Evolutionary conservation across 2,888 invertebrate genomes (phyloP).

Genomic region (Agrotis clavis): DNA sequence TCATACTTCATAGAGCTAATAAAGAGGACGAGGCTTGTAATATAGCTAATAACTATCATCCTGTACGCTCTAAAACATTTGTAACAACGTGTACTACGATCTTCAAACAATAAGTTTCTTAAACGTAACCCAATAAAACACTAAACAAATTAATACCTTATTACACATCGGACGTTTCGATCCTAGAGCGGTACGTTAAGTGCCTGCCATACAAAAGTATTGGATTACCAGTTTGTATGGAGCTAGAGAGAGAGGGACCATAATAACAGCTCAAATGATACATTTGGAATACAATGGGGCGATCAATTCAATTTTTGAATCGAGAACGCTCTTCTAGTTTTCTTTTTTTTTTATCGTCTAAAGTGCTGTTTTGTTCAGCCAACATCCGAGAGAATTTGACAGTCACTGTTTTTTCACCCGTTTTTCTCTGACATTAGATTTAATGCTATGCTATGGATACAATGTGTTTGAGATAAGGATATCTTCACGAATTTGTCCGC

Average conservation of each 20-base stretch:
- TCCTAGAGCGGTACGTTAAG: conserved; percentile 83
- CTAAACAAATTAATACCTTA: conserved; percentile 79
- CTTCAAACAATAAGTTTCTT: conserved; percentile 60
- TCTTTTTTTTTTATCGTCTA: conserved; percentile 87
- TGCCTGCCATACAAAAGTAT: conserved; percentile 91
- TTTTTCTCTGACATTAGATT: conserved; percentile 83
- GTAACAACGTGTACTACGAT: conserved; percentile 38
- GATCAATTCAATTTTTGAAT: conserved; percentile 92
- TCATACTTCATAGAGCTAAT: conserved; percentile 46
- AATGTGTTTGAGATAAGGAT: conserved; percentile 66
- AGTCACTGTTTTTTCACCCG: conserved; percentile 90
- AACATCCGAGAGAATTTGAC: conserved; percentile 90
- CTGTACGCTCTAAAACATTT: conserved; percentile 40
- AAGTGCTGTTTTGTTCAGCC: conserved; percentile 91
- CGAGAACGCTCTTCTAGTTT: conserved; percentile 90
- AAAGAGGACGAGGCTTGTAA: conserved; percentile 49
- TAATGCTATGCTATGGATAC: conserved; percentile 81
- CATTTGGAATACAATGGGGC: conserved; percentile 91
- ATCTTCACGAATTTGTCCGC: conserved; percentile 59
- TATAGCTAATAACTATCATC: conserved; percentile 52
- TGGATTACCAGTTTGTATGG: conserved; percentile 90
- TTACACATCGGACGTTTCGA: conserved; percentile 82
- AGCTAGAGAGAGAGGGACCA: conserved; percentile 88
- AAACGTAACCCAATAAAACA: conserved; percentile 71
- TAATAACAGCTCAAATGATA: conserved; percentile 92